Evolutionary conservation across 2,888 invertebrate genomes (phyloP).

Genomic region (Seladonia tumulorum): DNA sequence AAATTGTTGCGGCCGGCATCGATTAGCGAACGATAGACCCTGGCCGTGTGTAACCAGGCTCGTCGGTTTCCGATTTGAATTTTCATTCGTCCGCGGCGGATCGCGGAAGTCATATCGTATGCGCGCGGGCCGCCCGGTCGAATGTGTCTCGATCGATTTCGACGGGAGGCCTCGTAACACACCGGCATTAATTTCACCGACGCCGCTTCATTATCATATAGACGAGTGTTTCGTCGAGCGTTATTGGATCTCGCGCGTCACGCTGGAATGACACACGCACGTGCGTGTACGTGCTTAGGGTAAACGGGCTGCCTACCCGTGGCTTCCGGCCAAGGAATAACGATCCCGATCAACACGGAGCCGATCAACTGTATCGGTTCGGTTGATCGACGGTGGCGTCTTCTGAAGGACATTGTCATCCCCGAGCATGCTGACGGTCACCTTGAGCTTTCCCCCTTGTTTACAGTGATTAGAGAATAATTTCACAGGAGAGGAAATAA

Average conservation of each 20-base stretch:
- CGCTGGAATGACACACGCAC: conserved; percentile 72
- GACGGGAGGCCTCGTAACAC: conserved; percentile 66
- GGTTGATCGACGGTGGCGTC: conserved; percentile 17
- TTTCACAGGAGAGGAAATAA: no score
- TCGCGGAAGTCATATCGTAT: conserved; percentile 59
- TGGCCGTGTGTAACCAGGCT: not conserved
- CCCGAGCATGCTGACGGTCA: not conserved
- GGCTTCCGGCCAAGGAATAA: conserved; percentile 73
- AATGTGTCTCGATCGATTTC: conserved; percentile 70
- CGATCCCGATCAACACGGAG: conserved; percentile 50
- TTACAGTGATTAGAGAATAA: no score
- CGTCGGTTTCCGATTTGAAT: conserved; percentile 47
- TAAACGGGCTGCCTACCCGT: conserved; percentile 69
- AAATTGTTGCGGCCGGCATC: conserved; percentile 23
- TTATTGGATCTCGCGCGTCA: conserved; percentile 77
- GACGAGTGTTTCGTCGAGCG: conserved; percentile 81
- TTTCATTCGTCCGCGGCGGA: conserved; percentile 52
- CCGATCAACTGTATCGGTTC: conserved; percentile 28
- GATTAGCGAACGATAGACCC: conserved; percentile 40
- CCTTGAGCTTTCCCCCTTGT: no score
- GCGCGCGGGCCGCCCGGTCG: conserved; percentile 54
- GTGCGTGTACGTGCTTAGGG: conserved; percentile 77
- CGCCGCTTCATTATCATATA: conserved; percentile 80
- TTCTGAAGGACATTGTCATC: not conserved
- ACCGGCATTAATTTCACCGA: conserved; percentile 78